phyloP scores from a whole-genome alignment of 2,113 vertebrate species.

The Orycteropus afer region DNA sequence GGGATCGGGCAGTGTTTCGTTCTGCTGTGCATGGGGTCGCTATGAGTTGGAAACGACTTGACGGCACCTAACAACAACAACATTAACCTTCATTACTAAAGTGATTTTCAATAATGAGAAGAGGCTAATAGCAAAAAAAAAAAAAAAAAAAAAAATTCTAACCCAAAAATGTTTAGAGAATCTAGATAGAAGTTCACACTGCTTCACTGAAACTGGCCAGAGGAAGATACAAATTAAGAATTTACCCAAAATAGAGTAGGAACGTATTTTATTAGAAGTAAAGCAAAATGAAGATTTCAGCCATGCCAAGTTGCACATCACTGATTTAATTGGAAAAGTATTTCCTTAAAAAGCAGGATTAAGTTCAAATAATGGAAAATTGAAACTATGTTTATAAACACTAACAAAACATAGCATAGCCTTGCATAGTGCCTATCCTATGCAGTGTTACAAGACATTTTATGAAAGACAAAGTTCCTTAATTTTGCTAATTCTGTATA shows the following conservation, averaged over 20 bases:
- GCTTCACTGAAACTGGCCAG: conserved; percentile 78
- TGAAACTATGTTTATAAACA: conserved; percentile 75
- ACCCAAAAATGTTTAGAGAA: conserved; percentile 70
- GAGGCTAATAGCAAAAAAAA: conserved; percentile 61
- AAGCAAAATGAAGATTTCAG: conserved; percentile 70
- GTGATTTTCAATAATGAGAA: conserved; percentile 70
- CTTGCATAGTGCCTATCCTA: conserved; percentile 39
- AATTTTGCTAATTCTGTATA: conserved; percentile 70
- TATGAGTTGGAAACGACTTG: no score
- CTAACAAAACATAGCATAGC: conserved; percentile 53
- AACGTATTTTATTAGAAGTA: conserved; percentile 75
- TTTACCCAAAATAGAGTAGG: conserved; percentile 72
- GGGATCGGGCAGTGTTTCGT: no score
- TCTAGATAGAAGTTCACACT: conserved; percentile 76
- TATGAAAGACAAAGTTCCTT: conserved; percentile 59
- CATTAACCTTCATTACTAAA: conserved; percentile 63
- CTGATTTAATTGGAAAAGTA: conserved; percentile 80
- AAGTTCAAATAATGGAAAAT: conserved; percentile 78
- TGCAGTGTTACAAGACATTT: conserved; percentile 2
- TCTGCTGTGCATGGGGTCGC: no score
- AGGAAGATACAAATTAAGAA: conserved; percentile 79
- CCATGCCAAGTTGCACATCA: conserved; percentile 70
- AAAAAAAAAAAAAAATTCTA: conserved; percentile 60
- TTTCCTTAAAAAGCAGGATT: conserved; percentile 76
- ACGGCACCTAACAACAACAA: no score